Evolutionary conservation across 1,140 invertebrate species (phyloP), one percentile per base, ranked within the genome.

Genomic region (Meteorus sp.): DNA sequence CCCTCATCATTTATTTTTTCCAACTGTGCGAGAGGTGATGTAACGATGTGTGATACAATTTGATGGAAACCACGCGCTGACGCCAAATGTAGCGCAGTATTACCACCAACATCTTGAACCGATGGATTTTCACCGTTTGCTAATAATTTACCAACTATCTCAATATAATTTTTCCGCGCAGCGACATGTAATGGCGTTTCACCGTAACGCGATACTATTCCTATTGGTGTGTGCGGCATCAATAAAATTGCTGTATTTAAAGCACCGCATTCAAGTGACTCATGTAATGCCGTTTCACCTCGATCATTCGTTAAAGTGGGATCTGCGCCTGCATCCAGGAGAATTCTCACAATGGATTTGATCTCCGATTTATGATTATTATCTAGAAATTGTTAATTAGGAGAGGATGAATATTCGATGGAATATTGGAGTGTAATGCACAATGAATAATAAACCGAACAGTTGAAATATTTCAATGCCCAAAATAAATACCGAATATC

Each of bases 201-300:
- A 2, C 71, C 72, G 39, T 78, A 81, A 3, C 68, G 71, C 2
- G 75, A 81, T 20, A 59, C 64, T 31, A 72, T 63, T 39, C 68
- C 65, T 1, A 70, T 48, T 9, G 73, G 72, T 0, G 77, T 76
- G 20, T 69, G 65, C 0, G 67, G 56, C 47, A 75, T 63, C 13
- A 81, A 53, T 5, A 78, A 51, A 31, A 65, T 43, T 4, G 73
- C 71, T 7, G 70, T 73, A 47, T 76, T 75, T 31, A 73, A 66
- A 1, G 68, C 69, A 31, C 72, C 70, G 35, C 74, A 72, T 61
- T 86, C 83, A 5, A 85, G 79, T 61, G 83, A 82, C 60, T 85
- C 77, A 59, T 80, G 77, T 7, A 81, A 51, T 9, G 82, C 77
- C 13, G 80, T 84, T 50, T 81, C 75, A 3, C 80, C 81, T 19